Base-by-base conservation (phyloP, 2,888 invertebrate genomes). In the Tetramorium bicarinatum region DNA sequence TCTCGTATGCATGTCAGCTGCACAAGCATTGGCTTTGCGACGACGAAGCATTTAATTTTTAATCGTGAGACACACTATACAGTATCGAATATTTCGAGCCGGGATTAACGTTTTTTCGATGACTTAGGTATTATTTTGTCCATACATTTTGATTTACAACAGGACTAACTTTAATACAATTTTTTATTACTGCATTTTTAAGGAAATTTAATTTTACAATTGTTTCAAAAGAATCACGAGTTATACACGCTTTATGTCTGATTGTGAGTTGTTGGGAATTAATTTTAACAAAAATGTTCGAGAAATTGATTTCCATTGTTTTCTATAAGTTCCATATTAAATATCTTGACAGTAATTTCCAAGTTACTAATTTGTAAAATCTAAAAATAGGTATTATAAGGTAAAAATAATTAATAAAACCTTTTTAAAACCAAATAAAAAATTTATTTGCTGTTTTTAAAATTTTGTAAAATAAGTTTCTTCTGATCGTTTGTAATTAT, bases 11-110 rank as follows among this genome's bases (percentile, higher is more conserved):
- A 25, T 52, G 25, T 52, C 44, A 38, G 21, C 18, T 76, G 21
- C 34, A 49, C 21, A 52, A 52, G 18, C 41, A 52, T 62, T 9
- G 62, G 29, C 8, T 54, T 74, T 18, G 59, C 29, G 59, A 74
- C 56, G n/a, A 25, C 13, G 29, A 29, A 54, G 44, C n/a, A 56
- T 74, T 74, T 29, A 29, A 44, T 47, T 61, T 74, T 74, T 61
- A 44, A 18, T 41, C 4, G 25, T 9, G 21, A 54, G 21, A 54
- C 21, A 3, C 13, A 3, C 0, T 13, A 18, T 25, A n/a, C 18
- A 69, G 25, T 34, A 29, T 49, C 49, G 18, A 67, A 8, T 38
- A 54, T 34, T 4, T 52, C 9, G 41, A 44, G 18, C 21, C 3
- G 2, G 11, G 15, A 0, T 49, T 69, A 9, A 49, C 9, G 2